phyloP scores from a whole-genome alignment of 2,888 invertebrate genomes.

The Lydus trimaculatus region DNA sequence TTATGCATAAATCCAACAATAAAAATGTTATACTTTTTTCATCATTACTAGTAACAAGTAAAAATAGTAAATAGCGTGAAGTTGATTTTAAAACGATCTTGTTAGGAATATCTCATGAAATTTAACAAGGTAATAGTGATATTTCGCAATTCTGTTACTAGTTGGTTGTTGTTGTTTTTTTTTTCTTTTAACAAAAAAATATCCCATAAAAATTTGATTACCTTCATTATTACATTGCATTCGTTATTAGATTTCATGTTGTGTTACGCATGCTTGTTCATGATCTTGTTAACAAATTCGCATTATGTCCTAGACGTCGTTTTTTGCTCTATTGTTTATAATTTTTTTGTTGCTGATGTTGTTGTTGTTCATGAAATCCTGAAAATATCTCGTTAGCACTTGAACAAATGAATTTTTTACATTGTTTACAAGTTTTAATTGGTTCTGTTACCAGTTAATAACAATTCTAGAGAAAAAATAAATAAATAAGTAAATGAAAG shows the following conservation, averaged over 20 bases:
- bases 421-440: slow-evolving; percentile 1
- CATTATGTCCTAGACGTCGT: background rate
- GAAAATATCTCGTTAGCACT: slow-evolving; percentile 1
- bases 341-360: background rate
- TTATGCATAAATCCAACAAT: background rate
- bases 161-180: background rate
- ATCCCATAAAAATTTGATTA: background rate
- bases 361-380: background rate
- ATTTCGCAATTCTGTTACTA: background rate
- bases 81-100: slow-evolving; percentile 4
- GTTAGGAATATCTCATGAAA: slow-evolving; percentile 2
- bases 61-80: slow-evolving; percentile 1
- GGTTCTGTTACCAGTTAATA: background rate
- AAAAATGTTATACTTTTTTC: background rate
- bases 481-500: background rate
- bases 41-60: background rate
- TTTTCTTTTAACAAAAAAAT: background rate
- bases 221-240: background rate
- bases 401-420: background rate
- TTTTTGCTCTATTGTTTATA: background rate
- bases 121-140: slow-evolving; percentile 4
- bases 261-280: background rate
- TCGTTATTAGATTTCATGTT: background rate
- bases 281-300: slow-evolving; percentile 4
- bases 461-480: background rate